Evolutionary conservation across 2,797 vertebrate species (phyloP).

Genomic region (Knipowitschia caucasica): DNA sequence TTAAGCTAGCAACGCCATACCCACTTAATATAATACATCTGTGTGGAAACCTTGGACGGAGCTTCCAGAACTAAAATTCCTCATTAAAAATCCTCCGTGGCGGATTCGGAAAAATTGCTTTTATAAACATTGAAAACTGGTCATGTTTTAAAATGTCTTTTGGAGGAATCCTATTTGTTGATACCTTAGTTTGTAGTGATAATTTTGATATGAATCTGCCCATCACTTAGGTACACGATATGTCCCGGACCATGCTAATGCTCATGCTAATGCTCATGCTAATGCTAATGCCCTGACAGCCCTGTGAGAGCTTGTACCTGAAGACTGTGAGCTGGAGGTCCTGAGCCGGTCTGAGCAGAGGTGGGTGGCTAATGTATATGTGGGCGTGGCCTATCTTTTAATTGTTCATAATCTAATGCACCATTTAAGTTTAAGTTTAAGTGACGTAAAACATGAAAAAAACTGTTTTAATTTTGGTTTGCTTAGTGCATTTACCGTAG

Average conservation of each 20-base stretch:
- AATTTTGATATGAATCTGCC: not conserved
- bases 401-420: not conserved
- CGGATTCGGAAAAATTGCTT: no score
- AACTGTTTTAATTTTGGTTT: not conserved
- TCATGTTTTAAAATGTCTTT: no score
- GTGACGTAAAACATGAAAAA: not conserved
- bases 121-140: no score
- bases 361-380: not conserved
- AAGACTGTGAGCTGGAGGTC: slow-evolving; percentile 6
- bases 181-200: not conserved
- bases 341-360: not conserved
- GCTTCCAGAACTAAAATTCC: no score
- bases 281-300: not conserved
- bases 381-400: not conserved
- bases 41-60: no score
- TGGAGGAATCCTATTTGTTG: not conserved
- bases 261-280: not conserved
- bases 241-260: not conserved
- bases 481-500: no score
- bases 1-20: no score
- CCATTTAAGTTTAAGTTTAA: not conserved
- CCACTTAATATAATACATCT: no score
- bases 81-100: no score
- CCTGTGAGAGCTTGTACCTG: slow-evolving; percentile 1
- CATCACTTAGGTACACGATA: not conserved